A percentile compares a stretch with the other conserved stretches of the same genome.
Evolutionary conservation across 2,888 invertebrate genomes (phyloP).

Genomic region (Elmis aenea): DNA sequence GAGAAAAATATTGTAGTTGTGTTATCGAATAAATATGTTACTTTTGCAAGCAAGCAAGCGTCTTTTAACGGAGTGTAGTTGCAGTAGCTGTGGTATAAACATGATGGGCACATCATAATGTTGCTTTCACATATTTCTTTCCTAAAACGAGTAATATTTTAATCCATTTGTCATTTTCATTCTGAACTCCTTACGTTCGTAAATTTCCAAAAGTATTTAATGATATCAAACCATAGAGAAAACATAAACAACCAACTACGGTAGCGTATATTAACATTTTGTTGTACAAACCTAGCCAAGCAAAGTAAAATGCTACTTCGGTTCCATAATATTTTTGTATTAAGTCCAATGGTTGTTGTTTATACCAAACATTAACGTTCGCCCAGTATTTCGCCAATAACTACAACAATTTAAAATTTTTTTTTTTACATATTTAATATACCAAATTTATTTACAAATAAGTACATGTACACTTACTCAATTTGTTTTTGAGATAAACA

Average conservation of each 20-base stretch:
- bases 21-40: conserved; percentile 43
- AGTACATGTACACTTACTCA: too few relatives aligned
- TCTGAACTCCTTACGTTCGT: not conserved
- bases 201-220: conserved; percentile 1
- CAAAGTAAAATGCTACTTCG: conserved; percentile 54
- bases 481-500: too few relatives aligned
- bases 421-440: not conserved
- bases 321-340: conserved; percentile 55
- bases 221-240: conserved; percentile 43
- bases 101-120: conserved; percentile 55
- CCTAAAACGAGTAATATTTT: conserved; percentile 23
- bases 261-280: conserved; percentile 44
- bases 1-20: conserved; percentile 32
- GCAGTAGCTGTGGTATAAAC: conserved; percentile 47
- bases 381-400: conserved; percentile 57
- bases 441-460: not conserved
- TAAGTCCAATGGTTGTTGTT: conserved; percentile 54
- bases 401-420: conserved; percentile 7
- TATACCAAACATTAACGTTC: conserved; percentile 50
- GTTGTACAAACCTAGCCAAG: conserved; percentile 3
- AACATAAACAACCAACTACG: conserved; percentile 45
- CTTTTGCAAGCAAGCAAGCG: conserved; percentile 51
- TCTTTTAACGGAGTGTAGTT: conserved; percentile 48
- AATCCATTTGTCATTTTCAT: conserved; percentile 7
- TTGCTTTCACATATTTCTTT: conserved; percentile 34